phyloP scores from a whole-genome alignment of 2,888 invertebrate genomes.

The Phortica magna region DNA sequence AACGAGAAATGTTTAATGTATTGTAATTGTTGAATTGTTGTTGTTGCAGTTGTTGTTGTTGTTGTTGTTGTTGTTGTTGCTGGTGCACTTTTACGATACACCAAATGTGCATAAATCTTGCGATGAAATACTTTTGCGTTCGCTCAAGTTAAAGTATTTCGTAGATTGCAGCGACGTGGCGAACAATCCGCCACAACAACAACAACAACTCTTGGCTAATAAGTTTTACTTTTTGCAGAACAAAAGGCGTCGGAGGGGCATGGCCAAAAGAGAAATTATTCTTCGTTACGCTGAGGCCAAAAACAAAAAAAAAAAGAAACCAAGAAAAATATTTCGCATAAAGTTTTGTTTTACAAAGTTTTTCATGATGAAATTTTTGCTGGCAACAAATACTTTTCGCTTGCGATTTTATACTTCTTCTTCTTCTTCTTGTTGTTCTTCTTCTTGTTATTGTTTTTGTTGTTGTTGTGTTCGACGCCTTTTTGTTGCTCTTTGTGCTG shows the following conservation, averaged over 20 bases:
- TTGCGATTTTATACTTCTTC: constrained; percentile 2
- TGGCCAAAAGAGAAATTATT: neutral
- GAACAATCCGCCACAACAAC: neutral
- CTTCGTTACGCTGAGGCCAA: neutral
- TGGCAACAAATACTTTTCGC: constrained; percentile 19
- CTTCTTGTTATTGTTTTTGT: neutral
- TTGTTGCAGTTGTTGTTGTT: constrained; percentile 6
- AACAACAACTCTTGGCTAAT: neutral
- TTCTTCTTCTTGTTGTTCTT: neutral
- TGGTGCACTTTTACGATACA: constrained; percentile 32
- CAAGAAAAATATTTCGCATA: constrained; percentile 21
- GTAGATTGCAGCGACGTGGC: neutral
- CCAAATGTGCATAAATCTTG: constrained; percentile 32
- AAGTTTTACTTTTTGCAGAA: neutral
- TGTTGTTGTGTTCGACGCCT: neutral
- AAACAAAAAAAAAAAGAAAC: constrained; percentile 1
- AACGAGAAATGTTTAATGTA: neutral
- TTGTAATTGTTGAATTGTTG: neutral
- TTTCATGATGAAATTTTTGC: constrained; percentile 22
- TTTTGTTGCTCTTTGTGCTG: neutral
- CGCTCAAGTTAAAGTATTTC: constrained; percentile 12
- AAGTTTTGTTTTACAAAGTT: constrained; percentile 32
- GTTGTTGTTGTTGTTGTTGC: constrained; percentile 3
- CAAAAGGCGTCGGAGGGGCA: neutral
- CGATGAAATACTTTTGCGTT: constrained; percentile 19